phyloP scores from a whole-genome alignment of 2,113 vertebrate genomes.

The Craseonycteris thonglongyai region DNA sequence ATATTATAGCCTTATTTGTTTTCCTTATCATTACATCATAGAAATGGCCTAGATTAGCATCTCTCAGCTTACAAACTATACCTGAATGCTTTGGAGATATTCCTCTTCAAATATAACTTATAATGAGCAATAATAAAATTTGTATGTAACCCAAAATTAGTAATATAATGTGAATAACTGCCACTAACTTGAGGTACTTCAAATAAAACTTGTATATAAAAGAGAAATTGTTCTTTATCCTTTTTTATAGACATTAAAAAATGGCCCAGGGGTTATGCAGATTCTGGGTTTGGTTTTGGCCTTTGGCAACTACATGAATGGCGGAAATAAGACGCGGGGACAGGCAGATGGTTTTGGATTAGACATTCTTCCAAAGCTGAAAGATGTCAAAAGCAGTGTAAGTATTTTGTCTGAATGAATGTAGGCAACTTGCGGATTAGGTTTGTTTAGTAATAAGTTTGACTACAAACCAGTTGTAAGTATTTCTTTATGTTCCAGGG shows the following conservation, averaged over 20 bases:
- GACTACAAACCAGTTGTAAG: not conserved
- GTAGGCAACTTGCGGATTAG: not conserved
- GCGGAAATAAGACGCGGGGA: conserved; percentile 94
- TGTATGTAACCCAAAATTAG: not conserved
- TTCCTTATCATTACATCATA: not conserved
- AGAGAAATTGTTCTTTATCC: not conserved
- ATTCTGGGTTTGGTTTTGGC: conserved; percentile 92
- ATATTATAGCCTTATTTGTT: not conserved
- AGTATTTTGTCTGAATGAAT: conserved; percentile 72
- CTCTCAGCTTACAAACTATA: not conserved
- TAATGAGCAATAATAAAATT: not conserved
- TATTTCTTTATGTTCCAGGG: not conserved
- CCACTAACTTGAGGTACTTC: not conserved
- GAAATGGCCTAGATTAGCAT: not conserved
- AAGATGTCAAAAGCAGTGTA: conserved; percentile 99
- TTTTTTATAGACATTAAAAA: conserved; percentile 84
- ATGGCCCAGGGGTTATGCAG: conserved; percentile 85
- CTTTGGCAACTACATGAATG: conserved; percentile 99
- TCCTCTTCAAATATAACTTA: not conserved
- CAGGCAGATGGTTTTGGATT: conserved; percentile 96
- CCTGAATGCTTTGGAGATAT: not conserved
- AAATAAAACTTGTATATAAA: not conserved
- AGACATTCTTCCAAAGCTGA: conserved; percentile 97
- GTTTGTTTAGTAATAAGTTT: not conserved
- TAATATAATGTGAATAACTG: not conserved